A percentile compares a stretch with the other conserved stretches of the same genome.
These are phyloP conservation scores for Baronia brevicornis DNA, from an alignment of 2,888 invertebrate species.

Conservation along the genomic window DNA sequence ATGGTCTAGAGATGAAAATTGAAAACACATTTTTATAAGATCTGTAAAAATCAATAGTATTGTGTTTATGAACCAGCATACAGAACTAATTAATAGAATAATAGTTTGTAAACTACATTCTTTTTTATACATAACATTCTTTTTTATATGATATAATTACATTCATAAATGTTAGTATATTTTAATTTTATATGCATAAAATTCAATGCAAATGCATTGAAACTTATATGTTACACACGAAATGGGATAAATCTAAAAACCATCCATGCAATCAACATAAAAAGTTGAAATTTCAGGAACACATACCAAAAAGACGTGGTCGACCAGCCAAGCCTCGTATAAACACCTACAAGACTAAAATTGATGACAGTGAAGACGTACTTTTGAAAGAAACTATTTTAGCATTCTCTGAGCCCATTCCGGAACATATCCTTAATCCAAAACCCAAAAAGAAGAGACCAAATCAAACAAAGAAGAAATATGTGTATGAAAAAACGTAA, in stretches of 20 bases:
- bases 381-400: constrained; percentile 66
- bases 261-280: constrained; percentile 2
- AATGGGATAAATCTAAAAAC: background rate
- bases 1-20: no score
- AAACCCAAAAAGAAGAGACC: constrained; percentile 52
- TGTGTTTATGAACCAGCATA: no score
- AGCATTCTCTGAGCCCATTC: constrained; percentile 67
- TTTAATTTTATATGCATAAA: no score
- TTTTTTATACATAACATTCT: no score
- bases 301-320: constrained; percentile 45
- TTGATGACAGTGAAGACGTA: constrained; percentile 51
- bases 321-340: constrained; percentile 44
- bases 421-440: constrained; percentile 61
- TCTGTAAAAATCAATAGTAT: no score
- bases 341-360: constrained; percentile 25
- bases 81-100: no score
- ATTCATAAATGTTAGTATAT: no score
- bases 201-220: background rate
- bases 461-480: constrained; percentile 36
- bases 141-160: no score
- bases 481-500: constrained; percentile 64
- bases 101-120: no score
- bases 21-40: no score
- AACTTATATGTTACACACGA: background rate
- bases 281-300: constrained; percentile 13